Base-by-base conservation (phyloP, 2,888 invertebrate genomes). In the Hydropsyche betteni region DNA sequence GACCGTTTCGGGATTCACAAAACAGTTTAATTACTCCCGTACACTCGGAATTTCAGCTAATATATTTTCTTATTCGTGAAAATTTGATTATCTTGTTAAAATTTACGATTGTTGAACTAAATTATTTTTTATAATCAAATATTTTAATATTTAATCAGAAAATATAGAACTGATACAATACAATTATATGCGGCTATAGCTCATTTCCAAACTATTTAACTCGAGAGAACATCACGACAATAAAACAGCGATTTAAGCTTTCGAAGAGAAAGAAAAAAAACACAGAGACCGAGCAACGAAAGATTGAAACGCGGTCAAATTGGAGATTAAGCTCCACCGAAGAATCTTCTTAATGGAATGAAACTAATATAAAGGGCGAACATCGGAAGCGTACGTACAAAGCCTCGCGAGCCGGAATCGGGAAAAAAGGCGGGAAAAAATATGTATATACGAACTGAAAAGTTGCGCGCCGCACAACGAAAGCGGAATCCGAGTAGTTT, bases 251-350 rank as follows among this genome's bases (percentile, higher is more conserved):
- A 64, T n/a, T 36, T 64, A 8, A 36, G 36, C 36, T 58, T 16
- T 16, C 58, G 16, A 8, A 12, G 61, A 61, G 16, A 64, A 44
- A 44, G 44, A 44, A 10, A 6, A n/a, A 44, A 44, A 10, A 4
- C 10, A 6, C 44, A 44, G 44, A 44, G 10, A 44, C 44, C 10
- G 44, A 10, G n/a, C 8, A 64, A n/a, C 36, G 36, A 64, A 44
- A 64, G 36, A 64, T 64, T 36, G 64, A 64, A 64, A 64, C 64
- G 64, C 64, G 64, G 64, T 64, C 61, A 64, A 64, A 64, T 64
- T 64, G 36, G 64, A 64, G 64, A 64, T 64, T 64, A 64, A 64
- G 64, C 44, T 36, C 34, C 64, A n/a, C 7, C 36, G 10, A 8
- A 34, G 64, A 64, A 64, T 64, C 64, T 36, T n/a, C 64, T 64